These are phyloP conservation scores for Thymelicus lineola DNA, from an alignment of 2,888 invertebrate species.

Conservation along the genomic window DNA sequence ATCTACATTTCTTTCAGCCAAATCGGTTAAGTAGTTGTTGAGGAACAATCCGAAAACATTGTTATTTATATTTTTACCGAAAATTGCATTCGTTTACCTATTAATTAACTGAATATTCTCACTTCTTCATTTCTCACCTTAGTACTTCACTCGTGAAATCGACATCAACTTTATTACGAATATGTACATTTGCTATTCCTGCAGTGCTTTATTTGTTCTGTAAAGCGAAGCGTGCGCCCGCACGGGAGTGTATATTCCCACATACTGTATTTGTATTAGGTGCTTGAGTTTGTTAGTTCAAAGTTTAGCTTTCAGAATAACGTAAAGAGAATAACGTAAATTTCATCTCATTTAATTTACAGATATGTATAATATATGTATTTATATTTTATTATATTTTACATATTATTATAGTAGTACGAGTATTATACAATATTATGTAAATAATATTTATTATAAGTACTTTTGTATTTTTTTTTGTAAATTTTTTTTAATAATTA, in stretches of 20 bases:
- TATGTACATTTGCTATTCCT: neutral
- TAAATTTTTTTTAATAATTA: too few relatives aligned
- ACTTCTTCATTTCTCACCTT: neutral
- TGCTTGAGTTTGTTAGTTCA: neutral
- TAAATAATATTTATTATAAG: too few relatives aligned
- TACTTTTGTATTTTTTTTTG: too few relatives aligned
- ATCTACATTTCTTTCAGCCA: too few relatives aligned
- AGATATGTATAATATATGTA: too few relatives aligned
- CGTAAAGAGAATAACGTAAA: neutral
- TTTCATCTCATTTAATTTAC: too few relatives aligned
- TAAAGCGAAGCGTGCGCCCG: neutral
- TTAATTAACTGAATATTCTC: neutral
- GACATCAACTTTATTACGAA: neutral
- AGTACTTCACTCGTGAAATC: neutral
- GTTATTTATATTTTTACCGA: too few relatives aligned
- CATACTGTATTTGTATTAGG: neutral
- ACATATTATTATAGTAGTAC: too few relatives aligned
- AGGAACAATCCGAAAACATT: too few relatives aligned
- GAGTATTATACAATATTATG: too few relatives aligned
- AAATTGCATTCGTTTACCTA: neutral
- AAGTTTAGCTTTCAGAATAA: constrained; percentile 4
- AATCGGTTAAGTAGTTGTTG: too few relatives aligned
- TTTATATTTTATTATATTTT: too few relatives aligned
- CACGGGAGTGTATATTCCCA: neutral
- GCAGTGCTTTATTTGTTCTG: neutral